Conservation (phyloP, 2,888 invertebrate species). For the Gymnoscelis rufifasciata region DNA sequence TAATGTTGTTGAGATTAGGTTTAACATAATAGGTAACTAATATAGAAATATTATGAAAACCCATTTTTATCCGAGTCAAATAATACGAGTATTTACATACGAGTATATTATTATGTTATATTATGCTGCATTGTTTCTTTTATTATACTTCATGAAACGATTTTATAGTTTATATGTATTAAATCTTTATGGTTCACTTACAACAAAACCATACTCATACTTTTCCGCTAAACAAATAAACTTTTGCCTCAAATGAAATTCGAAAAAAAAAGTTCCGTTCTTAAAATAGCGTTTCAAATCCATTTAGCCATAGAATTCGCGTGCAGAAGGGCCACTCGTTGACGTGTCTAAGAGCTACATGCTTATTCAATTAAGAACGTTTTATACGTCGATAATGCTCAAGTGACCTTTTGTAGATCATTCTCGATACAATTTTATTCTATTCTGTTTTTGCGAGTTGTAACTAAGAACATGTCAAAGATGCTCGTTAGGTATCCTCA, state of each 20-base stretch:
- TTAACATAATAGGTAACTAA: too few species aligned
- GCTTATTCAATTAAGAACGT: conserved; percentile 49
- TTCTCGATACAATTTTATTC: not conserved
- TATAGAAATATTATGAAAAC: too few species aligned
- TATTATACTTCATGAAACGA: not conserved
- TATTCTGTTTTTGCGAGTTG: not conserved
- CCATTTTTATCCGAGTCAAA: not conserved
- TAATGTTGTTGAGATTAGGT: too few species aligned
- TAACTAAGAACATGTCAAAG: not conserved
- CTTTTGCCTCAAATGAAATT: not conserved
- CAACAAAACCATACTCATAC: conserved; percentile 4
- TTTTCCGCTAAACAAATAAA: not conserved
- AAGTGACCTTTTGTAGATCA: conserved; percentile 5
- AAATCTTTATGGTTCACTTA: not conserved
- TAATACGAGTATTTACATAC: not conserved
- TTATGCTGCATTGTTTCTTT: conserved; percentile 1
- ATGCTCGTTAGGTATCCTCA: not conserved
- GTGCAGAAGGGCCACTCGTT: conserved; percentile 33
- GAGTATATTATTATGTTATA: not conserved
- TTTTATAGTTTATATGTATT: conserved; percentile 3
- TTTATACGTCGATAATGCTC: conserved; percentile 39
- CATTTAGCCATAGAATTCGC: conserved; percentile 28
- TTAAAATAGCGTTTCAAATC: not conserved
- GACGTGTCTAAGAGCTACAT: conserved; percentile 33
- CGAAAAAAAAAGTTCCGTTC: not conserved